Evolutionary conservation across 2,113 vertebrate species (phyloP).

Genomic region (Rutilus rutilus): DNA sequence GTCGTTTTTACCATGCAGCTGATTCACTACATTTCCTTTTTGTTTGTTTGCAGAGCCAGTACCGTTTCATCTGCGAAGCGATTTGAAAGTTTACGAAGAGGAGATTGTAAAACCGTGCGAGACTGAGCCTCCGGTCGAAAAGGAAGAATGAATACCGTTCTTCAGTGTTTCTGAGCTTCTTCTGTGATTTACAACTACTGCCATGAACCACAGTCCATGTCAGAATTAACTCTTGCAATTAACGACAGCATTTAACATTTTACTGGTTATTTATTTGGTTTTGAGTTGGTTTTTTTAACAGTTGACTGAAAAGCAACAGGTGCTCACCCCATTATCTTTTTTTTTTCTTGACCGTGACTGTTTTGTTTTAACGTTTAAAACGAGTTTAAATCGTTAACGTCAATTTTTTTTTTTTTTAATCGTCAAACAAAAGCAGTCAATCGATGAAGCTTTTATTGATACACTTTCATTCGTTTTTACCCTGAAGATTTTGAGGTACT

Average conservation of each 20-base stretch:
- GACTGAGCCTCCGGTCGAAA: constrained; percentile 14
- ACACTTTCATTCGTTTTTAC: not conserved
- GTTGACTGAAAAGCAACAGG: constrained; percentile 19
- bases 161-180: not conserved
- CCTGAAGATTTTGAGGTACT: not conserved
- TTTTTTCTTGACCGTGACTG: constrained; percentile 4
- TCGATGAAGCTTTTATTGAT: not conserved
- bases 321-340: not conserved
- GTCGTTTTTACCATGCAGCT: no score
- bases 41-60: constrained; percentile 53
- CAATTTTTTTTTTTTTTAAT: not conserved
- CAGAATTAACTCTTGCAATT: constrained; percentile 34
- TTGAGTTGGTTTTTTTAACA: not conserved
- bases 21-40: not conserved
- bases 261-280: constrained; percentile 42
- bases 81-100: constrained; percentile 58
- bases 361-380: not conserved
- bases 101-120: constrained; percentile 47
- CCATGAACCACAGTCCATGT: constrained; percentile 47
- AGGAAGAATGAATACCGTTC: constrained; percentile 46
- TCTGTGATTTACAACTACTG: constrained; percentile 43
- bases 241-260: constrained; percentile 14
- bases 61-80: constrained; percentile 59
- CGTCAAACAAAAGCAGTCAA: not conserved
- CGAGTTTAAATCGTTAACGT: not conserved